A percentile compares a stretch with the other conserved stretches of the same genome.
phyloP scores from a whole-genome alignment of 1,140 invertebrate species.

The Fopius arisanus region DNA sequence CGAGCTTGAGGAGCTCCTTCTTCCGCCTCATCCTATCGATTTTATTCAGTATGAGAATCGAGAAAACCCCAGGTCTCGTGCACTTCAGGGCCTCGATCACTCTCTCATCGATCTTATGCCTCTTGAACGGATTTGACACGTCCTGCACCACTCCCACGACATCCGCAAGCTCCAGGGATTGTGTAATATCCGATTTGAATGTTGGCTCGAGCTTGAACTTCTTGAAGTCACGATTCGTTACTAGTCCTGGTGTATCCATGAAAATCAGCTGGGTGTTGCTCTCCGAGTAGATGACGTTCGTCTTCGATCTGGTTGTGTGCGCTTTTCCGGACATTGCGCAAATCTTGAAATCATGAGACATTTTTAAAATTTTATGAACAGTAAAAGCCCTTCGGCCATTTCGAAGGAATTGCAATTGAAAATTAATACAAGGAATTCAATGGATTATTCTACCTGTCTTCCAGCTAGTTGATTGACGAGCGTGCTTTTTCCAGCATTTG shows the following conservation, averaged over 20 bases:
- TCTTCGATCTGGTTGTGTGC: slow-evolving; percentile 84
- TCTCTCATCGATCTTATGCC: slow-evolving; percentile 73
- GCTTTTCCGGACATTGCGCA: slow-evolving; percentile 88
- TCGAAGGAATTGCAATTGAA: too few species aligned
- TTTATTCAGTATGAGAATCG: slow-evolving; percentile 90
- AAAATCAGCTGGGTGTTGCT: slow-evolving; percentile 86
- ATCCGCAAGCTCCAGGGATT: slow-evolving; percentile 77
- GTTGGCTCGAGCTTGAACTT: slow-evolving; percentile 73
- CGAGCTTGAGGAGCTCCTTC: slow-evolving; percentile 74
- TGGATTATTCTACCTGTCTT: slow-evolving; percentile 70
- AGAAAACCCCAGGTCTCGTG: slow-evolving; percentile 71
- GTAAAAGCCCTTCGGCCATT: not conserved
- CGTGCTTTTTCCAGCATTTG: slow-evolving; percentile 95
- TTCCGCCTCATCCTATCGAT: slow-evolving; percentile 84
- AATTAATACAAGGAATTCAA: not conserved
- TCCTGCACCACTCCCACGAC: slow-evolving; percentile 88
- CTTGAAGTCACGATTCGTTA: slow-evolving; percentile 72
- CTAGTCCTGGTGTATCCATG: slow-evolving; percentile 86
- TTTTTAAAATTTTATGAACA: not conserved
- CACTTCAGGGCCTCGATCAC: slow-evolving; percentile 76
- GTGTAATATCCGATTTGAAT: slow-evolving; percentile 73
- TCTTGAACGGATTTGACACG: slow-evolving; percentile 73
- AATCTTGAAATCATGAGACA: slow-evolving; percentile 67
- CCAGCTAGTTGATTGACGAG: slow-evolving; percentile 86
- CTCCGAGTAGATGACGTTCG: slow-evolving; percentile 75